A percentile compares a stretch with the other conserved stretches of the same genome.
Conservation (phyloP, 2,888 invertebrate species). For the Dugesia japonica region DNA sequence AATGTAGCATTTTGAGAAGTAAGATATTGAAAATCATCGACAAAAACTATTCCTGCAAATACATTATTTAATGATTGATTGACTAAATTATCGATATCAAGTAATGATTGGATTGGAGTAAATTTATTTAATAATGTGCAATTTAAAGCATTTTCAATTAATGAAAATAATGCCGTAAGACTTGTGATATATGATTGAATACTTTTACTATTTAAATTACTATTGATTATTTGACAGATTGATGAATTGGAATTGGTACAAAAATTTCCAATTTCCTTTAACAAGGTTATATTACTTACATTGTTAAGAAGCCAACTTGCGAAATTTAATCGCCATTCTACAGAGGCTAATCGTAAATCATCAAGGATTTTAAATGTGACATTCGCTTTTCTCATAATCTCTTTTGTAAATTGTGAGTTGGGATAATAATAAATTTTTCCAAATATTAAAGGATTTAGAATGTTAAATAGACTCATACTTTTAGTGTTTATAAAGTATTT, state of each 20-base stretch:
- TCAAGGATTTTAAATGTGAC: conserved; percentile 23
- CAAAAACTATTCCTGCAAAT: conserved; percentile 28
- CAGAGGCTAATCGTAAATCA: neutral
- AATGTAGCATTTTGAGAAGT: neutral
- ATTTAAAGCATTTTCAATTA: neutral
- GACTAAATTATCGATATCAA: neutral
- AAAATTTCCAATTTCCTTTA: neutral
- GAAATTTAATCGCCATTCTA: conserved; percentile 11
- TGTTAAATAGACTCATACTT: neutral
- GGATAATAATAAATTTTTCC: conserved; percentile 29
- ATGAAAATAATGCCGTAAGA: neutral
- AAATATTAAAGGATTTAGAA: neutral
- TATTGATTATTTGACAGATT: neutral
- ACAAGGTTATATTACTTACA: neutral
- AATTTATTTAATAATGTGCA: conserved; percentile 25
- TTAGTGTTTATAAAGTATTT: neutral
- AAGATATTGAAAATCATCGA: neutral
- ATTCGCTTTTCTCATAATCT: conserved; percentile 23
- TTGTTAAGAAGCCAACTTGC: neutral
- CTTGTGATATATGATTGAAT: neutral
- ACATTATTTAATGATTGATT: neutral
- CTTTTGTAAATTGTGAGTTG: neutral
- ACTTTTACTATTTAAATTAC: neutral
- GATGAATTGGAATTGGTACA: neutral
- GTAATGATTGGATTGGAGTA: conserved; percentile 12